Base-by-base conservation (phyloP, 1,140 invertebrate species). In the Maniola jurtina region DNA sequence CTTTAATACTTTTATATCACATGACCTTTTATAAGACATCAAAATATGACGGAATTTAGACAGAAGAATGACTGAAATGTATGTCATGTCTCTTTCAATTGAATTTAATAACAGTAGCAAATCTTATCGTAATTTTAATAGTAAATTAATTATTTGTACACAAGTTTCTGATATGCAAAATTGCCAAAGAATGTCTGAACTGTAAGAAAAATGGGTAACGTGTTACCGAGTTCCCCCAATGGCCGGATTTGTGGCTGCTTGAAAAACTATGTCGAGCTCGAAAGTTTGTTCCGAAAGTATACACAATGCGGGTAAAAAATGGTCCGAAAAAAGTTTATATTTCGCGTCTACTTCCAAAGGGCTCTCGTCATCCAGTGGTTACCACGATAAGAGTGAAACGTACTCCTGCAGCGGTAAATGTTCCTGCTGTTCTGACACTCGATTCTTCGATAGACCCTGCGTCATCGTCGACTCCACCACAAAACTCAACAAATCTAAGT, bases 341-440 rank as follows among this genome's bases (percentile, higher is more conserved):
- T 67, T 65, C 14, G 72, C 80, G 5, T 72, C 84, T 5, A 83
- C 81, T 10, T 86, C 81, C 2, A 72, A 75, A 38, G 80, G 75
- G 0, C 47, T 80, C 16, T 76, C 79, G 7, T 66, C 64, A 16
- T 82, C 73, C 11, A 80, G 71, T 59, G 82, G 75, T 1, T 75
- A 83, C 25, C 77, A 68, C 40, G 79, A 83, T 38, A 66, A 56
- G 6, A 68, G 66, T n/a, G 72, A 76, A 25, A 72, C 63, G 4
- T 71, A 62, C 47, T 80, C 70, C 36, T 78, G 64, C 40, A 77
- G 74, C 36, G 66, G 61, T 5, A 68, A 66, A 56, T 79, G 79
- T 61, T 80, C 73, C 0, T 80, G 79, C 61, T 70, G 70, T 38
- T 76, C 77, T 7, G 58, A 67, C 15, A 63, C 65, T 14, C 16